Evolutionary conservation across 2,888 invertebrate genomes (phyloP), one percentile per base, ranked within the genome.

Genomic region (Himalopsyche anomala): DNA sequence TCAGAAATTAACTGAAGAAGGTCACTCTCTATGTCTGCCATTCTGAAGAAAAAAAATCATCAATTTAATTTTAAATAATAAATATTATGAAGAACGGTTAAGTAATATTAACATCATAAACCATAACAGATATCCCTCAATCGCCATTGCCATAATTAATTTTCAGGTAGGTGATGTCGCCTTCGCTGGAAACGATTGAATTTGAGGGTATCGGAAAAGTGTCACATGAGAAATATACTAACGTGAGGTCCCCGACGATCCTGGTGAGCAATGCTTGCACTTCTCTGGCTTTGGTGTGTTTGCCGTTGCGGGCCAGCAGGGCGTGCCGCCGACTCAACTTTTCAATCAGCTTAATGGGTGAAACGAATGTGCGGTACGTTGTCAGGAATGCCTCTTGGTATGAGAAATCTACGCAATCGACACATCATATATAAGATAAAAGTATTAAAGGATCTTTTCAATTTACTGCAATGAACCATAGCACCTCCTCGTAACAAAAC

Each of bases 361-460:
- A 94, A 91, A 99, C 96, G 93, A 99, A 99, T 88, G 99, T 99
- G 89, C 99, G 95, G 93, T 99, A 99, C 87, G 99, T 99, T 84
- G 99, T 98, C 89, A 99, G 95, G 93, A 99, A 99, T 89, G 99
- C 99, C 94, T 99, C 99, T 94, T 98, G 98, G 93, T 97, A 98
- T 91, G 97, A 94, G 92, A 98, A 97, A 92, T 97, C 97, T 97
- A 93, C 38, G 91, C 91, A 86, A n/a, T n/a, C 42, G 74, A 74
- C 8, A 62, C 28, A 62, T 19, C 8, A 8, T 28, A 6, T 19
- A 9, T 45, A 11, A 45, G 45, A 45, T 45, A 9, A 9, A 9
- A 11, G 6, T 45, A 45, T 9, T 11, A 9, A 45, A 45, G 9
- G 28, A 11, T 45, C 9, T 45, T 45, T 11, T 9, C 40, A 40